Percentiles rank a stretch among this genome's conserved stretches.
phyloP scores from a whole-genome alignment of 1,140 invertebrate genomes.

The Steinernema khuongi region DNA sequence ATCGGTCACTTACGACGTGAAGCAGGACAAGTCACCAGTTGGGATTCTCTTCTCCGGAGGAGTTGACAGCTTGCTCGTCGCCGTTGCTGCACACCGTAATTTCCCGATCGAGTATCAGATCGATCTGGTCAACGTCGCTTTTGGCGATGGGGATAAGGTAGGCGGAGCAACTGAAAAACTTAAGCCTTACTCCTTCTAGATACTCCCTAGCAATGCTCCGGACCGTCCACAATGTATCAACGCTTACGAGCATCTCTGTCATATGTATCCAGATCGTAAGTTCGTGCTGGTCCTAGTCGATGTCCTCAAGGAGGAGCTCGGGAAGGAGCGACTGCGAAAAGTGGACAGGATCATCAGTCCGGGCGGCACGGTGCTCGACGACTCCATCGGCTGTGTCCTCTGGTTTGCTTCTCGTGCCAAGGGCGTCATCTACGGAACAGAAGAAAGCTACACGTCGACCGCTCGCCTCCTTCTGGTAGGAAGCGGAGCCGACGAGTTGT shows the following conservation, averaged over 20 bases:
- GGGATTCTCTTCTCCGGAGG: constrained; percentile 26
- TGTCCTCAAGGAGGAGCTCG: constrained; percentile 15
- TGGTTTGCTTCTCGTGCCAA: constrained; percentile 84
- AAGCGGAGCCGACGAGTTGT: constrained; percentile 91
- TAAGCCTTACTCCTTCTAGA: background rate
- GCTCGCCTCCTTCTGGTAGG: constrained; percentile 74
- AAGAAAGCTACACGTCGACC: constrained; percentile 41
- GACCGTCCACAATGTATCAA: constrained; percentile 5
- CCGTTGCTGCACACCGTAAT: constrained; percentile 4
- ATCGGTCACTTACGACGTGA: background rate
- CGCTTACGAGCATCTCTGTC: constrained; percentile 10
- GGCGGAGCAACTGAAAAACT: background rate
- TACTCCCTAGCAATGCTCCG: constrained; percentile 10
- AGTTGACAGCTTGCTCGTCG: constrained; percentile 28
- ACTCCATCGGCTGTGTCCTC: constrained; percentile 83
- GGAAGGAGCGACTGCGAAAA: background rate
- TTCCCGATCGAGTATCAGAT: background rate
- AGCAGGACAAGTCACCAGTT: background rate
- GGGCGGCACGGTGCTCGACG: constrained; percentile 76
- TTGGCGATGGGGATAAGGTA: constrained; percentile 19
- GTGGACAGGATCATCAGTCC: constrained; percentile 39
- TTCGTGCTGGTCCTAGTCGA: constrained; percentile 26
- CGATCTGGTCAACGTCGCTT: constrained; percentile 17
- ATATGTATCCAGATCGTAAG: background rate
- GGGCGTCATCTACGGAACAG: constrained; percentile 59